Conservation (phyloP, 2,888 invertebrate genomes). For the Heliothis peltigera region DNA sequence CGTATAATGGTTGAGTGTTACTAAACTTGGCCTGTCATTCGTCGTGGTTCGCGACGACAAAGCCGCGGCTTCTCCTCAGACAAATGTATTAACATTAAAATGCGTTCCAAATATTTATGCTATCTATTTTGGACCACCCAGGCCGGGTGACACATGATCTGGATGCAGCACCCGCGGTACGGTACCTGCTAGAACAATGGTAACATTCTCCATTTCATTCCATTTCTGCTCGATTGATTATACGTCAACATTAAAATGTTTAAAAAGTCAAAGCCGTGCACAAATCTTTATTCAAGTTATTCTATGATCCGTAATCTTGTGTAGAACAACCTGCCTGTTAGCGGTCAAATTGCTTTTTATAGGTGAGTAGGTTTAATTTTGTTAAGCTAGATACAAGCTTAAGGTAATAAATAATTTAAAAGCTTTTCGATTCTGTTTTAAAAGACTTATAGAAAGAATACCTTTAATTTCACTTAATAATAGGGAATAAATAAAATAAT, state of each 20-base stretch:
- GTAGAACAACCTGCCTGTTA: too few species aligned
- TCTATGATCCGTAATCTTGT: too few species aligned
- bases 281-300: background rate
- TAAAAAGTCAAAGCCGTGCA: constrained; percentile 7
- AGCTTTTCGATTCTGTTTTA: too few species aligned
- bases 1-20: constrained; percentile 58
- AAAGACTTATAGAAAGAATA: too few species aligned
- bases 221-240: constrained; percentile 59
- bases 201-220: constrained; percentile 77
- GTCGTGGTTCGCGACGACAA: constrained; percentile 82
- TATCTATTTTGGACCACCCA: constrained; percentile 87
- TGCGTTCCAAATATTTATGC: constrained; percentile 86
- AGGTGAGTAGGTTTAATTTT: too few species aligned
- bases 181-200: constrained; percentile 83
- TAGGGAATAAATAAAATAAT: too few species aligned
- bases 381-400: too few species aligned
- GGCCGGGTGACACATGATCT: constrained; percentile 81
- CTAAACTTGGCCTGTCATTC: constrained; percentile 75
- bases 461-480: too few species aligned
- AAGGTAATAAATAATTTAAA: too few species aligned
- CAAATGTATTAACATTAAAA: constrained; percentile 87
- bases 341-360: too few species aligned
- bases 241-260: constrained; percentile 47
- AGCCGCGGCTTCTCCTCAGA: constrained; percentile 74
- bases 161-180: constrained; percentile 63